Base-by-base conservation (phyloP, 2,797 vertebrate species). In the Zalophus californianus region DNA sequence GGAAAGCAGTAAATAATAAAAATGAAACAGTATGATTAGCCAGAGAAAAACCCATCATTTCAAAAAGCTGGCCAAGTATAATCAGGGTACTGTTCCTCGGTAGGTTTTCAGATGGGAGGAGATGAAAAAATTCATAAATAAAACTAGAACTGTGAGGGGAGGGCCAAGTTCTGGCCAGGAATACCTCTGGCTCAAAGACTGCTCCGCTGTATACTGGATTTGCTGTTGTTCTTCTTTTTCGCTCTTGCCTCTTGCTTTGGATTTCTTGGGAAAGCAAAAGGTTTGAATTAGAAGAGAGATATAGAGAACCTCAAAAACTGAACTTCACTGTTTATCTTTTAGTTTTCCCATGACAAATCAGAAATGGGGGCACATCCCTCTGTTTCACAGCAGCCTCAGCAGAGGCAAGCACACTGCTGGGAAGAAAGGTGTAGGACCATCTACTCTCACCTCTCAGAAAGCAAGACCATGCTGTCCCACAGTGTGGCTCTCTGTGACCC, bases 141-240 rank as follows among this genome's bases (percentile, higher is more conserved):
- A 32, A 72, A 96, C 32, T 1, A 48, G 23, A 56, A 58, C 52
- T 44, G 82, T 4, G 94, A 54, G 93, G 35, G 93, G 8, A 50
- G 32, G 96, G 92, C 58, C 72, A 18, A 7, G 13, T 0, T 56
- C 84, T 4, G 91, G 38, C 79, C 50, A 27, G 32, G 35, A 95
- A 56, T 99, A 99, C 99, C 99, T 99, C 99, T 0, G 99, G 99
- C 98, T 99, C 99, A 97, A 99, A 99, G 98, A 99, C 99, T 0
- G 99, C 99, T 86, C 99, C 99, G 2, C 99, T 99, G 98, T 99
- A 99, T 77, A 99, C 99, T 1, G 99, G 99, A 98, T 99, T 99
- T 54, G 99, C 99, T 21, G 99, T 99, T 85, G 99, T 99, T 98
- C 99, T 99, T 98, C 99, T 99, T 99, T 99, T 99, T 60, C 99